Evolutionary conservation across 2,797 vertebrate genomes (phyloP).

Genomic region (Enteromius trimaculatus): DNA sequence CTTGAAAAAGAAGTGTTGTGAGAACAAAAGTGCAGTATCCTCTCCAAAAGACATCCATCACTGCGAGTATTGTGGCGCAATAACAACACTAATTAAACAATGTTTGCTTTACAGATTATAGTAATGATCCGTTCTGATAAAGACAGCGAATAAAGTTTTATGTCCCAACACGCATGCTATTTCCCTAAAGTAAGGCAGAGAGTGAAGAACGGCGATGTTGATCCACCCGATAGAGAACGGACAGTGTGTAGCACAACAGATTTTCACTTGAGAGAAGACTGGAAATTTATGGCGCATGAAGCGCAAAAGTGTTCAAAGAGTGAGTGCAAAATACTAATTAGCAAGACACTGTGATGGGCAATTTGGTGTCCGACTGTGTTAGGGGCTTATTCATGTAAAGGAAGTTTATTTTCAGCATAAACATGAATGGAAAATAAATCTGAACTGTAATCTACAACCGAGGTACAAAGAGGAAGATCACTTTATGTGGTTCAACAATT

Average conservation of each 20-base stretch:
- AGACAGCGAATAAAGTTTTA: background rate
- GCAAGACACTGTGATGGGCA: conserved; percentile 41
- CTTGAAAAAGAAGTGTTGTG: conserved; percentile 38
- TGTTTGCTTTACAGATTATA: background rate
- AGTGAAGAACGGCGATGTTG: background rate
- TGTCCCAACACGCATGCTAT: conserved; percentile 7
- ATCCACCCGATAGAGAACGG: conserved; percentile 8
- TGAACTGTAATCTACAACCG: background rate
- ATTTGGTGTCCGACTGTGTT: conserved; percentile 32
- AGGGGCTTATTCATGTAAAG: background rate
- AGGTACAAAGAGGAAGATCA: background rate
- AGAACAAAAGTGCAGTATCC: conserved; percentile 42
- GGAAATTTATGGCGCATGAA: conserved; percentile 50
- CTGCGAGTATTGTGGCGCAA: background rate
- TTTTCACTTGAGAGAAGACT: conserved; percentile 33
- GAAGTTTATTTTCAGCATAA: background rate
- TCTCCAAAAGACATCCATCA: conserved; percentile 47
- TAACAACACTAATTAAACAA: background rate
- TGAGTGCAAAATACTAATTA: conserved; percentile 60
- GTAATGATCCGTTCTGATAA: background rate
- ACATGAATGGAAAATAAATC: background rate
- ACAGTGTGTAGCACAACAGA: conserved; percentile 16
- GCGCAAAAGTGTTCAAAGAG: conserved; percentile 43
- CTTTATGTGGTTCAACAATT: conserved; percentile 9
- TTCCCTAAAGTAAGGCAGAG: background rate